phyloP scores from a whole-genome alignment of 1,140 invertebrate species.

The Drosophila athabasca region DNA sequence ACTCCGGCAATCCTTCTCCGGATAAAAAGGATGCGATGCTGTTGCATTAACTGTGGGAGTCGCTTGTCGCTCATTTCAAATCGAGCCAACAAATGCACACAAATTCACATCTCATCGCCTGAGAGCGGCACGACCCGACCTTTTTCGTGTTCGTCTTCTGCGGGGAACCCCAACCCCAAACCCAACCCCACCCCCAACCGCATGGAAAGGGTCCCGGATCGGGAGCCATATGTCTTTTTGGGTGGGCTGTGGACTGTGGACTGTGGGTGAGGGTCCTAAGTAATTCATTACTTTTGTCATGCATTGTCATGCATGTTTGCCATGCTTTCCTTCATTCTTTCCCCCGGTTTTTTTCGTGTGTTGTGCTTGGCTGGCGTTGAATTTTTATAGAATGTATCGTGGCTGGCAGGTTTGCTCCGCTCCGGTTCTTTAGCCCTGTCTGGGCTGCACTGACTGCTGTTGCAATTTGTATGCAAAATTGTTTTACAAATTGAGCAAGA shows the following conservation, averaged over 20 bases:
- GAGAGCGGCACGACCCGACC: conserved; percentile 50
- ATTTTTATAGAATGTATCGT: conserved; percentile 69
- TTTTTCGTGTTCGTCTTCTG: conserved; percentile 54
- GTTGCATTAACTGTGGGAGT: conserved; percentile 60
- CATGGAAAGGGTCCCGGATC: conserved; percentile 7
- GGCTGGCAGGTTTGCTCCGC: conserved; percentile 43
- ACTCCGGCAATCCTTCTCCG: conserved; percentile 32
- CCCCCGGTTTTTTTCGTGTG: conserved; percentile 25
- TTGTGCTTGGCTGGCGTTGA: conserved; percentile 56
- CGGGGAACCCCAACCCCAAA: neutral
- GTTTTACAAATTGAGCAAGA: conserved; percentile 82
- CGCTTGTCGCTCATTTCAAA: conserved; percentile 72
- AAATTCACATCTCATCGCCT: conserved; percentile 64
- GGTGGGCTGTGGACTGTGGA: conserved; percentile 14
- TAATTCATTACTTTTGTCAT: conserved; percentile 82
- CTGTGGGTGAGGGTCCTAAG: conserved; percentile 62
- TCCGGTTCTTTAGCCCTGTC: conserved; percentile 49
- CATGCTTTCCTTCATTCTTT: conserved; percentile 46
- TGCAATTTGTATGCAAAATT: conserved; percentile 82
- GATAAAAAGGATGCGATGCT: conserved; percentile 14
- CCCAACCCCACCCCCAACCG: conserved; percentile 30
- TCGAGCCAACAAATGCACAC: conserved; percentile 67
- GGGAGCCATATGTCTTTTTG: conserved; percentile 44
- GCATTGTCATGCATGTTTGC: conserved; percentile 79
- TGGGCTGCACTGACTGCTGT: conserved; percentile 52